Percentiles rank a stretch among this genome's conserved stretches.
phyloP scores from a whole-genome alignment of 2,888 invertebrate species.

The Lochmaea capreae region DNA sequence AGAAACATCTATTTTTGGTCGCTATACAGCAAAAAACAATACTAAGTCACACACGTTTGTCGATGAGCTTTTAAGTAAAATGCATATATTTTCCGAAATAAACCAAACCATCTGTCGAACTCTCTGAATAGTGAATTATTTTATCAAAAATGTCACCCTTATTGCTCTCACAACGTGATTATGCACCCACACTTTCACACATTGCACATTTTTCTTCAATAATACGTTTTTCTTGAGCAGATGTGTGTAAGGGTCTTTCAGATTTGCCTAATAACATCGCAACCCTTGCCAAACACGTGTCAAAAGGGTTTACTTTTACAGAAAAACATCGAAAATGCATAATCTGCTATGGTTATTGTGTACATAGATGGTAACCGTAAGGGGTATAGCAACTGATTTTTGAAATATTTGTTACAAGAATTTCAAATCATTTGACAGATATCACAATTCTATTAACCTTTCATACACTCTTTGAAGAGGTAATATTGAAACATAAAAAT shows the following conservation, averaged over 20 bases:
- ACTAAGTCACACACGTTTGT: not conserved
- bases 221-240: constrained; percentile 35
- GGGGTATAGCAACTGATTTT: not conserved
- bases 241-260: constrained; percentile 33
- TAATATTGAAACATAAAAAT: too few species aligned
- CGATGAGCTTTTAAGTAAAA: not conserved
- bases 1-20: too few species aligned
- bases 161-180: not conserved
- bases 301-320: constrained; percentile 24
- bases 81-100: constrained; percentile 13
- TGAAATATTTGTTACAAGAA: not conserved
- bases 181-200: constrained; percentile 33
- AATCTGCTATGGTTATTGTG: constrained; percentile 6
- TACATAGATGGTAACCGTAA: not conserved
- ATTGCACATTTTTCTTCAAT: constrained; percentile 39
- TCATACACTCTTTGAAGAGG: too few species aligned
- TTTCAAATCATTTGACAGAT: too few species aligned
- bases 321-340: constrained; percentile 35
- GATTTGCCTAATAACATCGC: constrained; percentile 44
- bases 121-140: constrained; percentile 14
- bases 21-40: too few species aligned
- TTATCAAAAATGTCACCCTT: constrained; percentile 29
- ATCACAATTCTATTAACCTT: too few species aligned
- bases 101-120: constrained; percentile 16
- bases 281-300: constrained; percentile 44